Evolutionary conservation across 2,113 vertebrate species (phyloP).

Genomic region (Prionailurus bengalensis): DNA sequence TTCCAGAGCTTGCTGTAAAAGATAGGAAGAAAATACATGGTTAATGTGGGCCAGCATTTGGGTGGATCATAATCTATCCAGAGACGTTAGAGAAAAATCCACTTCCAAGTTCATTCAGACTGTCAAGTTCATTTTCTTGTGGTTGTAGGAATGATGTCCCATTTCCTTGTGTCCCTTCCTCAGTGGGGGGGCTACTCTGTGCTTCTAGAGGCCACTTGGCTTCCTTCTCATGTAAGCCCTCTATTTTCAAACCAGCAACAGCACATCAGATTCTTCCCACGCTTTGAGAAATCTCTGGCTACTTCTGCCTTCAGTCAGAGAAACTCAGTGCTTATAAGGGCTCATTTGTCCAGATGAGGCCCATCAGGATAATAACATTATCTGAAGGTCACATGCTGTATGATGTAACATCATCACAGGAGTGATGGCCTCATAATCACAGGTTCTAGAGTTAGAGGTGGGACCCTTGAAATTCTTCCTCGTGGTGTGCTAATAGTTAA

Average conservation of each 20-base stretch:
- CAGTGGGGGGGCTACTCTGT: neutral
- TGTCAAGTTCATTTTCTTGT: neutral
- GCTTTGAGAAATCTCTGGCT: neutral
- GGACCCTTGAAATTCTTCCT: neutral
- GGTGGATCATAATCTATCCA: neutral
- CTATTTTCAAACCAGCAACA: neutral
- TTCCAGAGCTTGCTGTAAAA: constrained; percentile 9
- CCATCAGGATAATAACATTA: neutral
- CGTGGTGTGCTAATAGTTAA: neutral
- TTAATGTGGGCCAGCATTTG: neutral
- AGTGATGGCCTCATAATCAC: neutral
- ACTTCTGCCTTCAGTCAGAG: neutral
- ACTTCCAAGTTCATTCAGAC: neutral
- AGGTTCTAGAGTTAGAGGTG: neutral
- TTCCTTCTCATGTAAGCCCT: neutral
- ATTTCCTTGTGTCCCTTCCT: neutral
- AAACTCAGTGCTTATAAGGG: neutral
- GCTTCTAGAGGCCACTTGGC: neutral
- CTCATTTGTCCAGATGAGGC: neutral
- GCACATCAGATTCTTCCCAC: neutral
- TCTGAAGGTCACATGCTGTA: neutral
- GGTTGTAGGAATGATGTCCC: neutral
- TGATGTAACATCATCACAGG: neutral
- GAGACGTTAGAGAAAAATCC: neutral
- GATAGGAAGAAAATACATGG: neutral